These are phyloP conservation scores for Caprella mutica DNA, from an alignment of 2,888 invertebrate genomes.

Conservation along the genomic window DNA sequence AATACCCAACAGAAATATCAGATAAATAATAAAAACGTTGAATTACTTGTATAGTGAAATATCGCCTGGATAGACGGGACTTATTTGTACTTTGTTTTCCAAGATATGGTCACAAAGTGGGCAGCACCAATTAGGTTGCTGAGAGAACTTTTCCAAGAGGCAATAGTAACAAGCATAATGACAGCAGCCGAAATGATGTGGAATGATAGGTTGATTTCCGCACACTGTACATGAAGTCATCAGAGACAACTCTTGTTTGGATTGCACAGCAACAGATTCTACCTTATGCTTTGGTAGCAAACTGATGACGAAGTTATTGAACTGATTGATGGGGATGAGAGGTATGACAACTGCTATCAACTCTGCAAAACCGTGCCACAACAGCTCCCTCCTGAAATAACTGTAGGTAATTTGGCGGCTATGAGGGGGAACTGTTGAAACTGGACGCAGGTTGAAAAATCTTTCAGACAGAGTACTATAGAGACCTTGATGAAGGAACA, in stretches of 20 bases:
- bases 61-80: background rate
- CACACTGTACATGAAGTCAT: too few species aligned
- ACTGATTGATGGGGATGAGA: constrained; percentile 19
- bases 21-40: too few species aligned
- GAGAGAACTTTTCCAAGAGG: background rate
- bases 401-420: constrained; percentile 24
- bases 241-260: too few species aligned
- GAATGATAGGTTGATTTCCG: constrained; percentile 16
- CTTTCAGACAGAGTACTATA: constrained; percentile 23
- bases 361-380: constrained; percentile 33
- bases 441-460: constrained; percentile 11
- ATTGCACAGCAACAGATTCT: too few species aligned
- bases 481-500: constrained; percentile 18
- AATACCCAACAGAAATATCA: too few species aligned
- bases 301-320: constrained; percentile 18
- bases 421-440: constrained; percentile 5
- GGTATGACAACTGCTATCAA: constrained; percentile 21
- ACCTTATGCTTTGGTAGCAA: constrained; percentile 16
- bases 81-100: constrained; percentile 17
- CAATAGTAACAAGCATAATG: constrained; percentile 31
- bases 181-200: constrained; percentile 24
- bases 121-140: constrained; percentile 7
- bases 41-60: background rate
- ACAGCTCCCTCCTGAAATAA: constrained; percentile 27
- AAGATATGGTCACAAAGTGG: constrained; percentile 20